A percentile compares a stretch with the other conserved stretches of the same genome.
These are phyloP conservation scores for Columba livia DNA, from an alignment of 2,113 vertebrate species.

Conservation along the genomic window DNA sequence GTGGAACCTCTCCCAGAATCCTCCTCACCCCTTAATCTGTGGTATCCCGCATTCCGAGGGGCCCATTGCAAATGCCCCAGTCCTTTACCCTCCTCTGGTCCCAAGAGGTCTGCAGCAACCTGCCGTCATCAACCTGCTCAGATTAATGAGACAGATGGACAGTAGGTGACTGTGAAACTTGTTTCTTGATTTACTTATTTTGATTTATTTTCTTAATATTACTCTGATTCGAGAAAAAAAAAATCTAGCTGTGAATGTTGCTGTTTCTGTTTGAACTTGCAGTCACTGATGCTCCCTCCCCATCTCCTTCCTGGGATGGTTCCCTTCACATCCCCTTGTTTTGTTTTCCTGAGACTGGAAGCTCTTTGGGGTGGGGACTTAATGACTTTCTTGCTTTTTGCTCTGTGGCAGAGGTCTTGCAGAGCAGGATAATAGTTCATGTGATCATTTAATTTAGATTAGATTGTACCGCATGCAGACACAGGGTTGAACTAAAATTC, in stretches of 20 bases:
- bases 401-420: not conserved
- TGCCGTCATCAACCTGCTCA: not conserved
- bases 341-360: not conserved
- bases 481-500: not conserved
- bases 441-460: slow-evolving; percentile 28
- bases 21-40: not conserved
- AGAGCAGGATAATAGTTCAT: not conserved
- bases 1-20: not conserved
- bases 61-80: not conserved
- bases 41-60: not conserved
- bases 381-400: not conserved
- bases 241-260: not conserved
- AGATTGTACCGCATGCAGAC: not conserved
- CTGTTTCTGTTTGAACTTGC: not conserved
- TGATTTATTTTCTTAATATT: not conserved
- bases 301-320: rapidly evolving
- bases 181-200: not conserved
- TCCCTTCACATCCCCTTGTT: not conserved
- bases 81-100: not conserved
- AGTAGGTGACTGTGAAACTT: not conserved
- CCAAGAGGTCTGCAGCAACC: not conserved
- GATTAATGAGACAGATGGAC: not conserved
- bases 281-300: not conserved
- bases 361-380: not conserved
- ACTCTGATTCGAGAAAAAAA: not conserved